Conservation (phyloP, 2,797 vertebrate genomes). For the Myotis pilosus region DNA sequence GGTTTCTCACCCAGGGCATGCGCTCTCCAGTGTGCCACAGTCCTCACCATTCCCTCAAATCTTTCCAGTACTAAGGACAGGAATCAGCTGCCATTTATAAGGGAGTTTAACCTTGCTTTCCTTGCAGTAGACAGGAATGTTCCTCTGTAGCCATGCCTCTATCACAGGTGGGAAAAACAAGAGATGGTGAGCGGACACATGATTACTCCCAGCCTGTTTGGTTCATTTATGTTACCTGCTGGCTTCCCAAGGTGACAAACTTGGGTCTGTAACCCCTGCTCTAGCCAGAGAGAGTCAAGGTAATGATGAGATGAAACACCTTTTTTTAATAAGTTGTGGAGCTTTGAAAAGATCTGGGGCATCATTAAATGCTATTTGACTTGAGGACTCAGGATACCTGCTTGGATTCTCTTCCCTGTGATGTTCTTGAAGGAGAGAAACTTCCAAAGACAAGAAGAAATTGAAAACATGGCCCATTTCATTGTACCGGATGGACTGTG, state of each 20-base stretch:
- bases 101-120: background rate
- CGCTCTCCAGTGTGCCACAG: background rate
- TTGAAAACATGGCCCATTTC: background rate
- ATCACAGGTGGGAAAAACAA: background rate
- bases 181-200: background rate
- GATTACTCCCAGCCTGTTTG: background rate
- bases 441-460: background rate
- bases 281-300: background rate
- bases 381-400: background rate
- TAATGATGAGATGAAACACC: background rate
- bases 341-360: background rate
- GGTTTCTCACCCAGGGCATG: background rate
- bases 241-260: background rate
- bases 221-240: background rate
- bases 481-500: background rate
- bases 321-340: background rate
- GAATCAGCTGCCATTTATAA: background rate
- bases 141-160: background rate
- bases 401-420: background rate
- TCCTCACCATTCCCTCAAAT: background rate
- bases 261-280: background rate
- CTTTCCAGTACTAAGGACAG: background rate
- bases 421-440: background rate
- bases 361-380: background rate
- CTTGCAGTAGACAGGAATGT: background rate